Evolutionary conservation across 1,140 invertebrate species (phyloP).

Genomic region (Drosophila pallidifrons): DNA sequence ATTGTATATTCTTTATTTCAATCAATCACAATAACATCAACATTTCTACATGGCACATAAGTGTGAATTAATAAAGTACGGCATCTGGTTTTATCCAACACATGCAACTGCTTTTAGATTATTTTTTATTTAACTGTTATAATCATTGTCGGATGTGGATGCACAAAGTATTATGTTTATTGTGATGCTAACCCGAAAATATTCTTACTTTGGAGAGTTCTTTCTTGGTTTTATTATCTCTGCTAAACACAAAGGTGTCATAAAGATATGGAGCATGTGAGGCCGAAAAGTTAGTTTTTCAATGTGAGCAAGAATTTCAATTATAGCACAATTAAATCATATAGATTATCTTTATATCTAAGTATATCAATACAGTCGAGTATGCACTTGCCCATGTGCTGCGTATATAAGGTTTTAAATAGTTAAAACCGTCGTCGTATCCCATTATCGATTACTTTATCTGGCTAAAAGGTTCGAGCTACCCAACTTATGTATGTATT

Average conservation of each 20-base stretch:
- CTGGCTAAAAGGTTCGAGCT: constrained; percentile 37
- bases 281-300: constrained; percentile 8
- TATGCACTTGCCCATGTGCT: constrained; percentile 3
- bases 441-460: constrained; percentile 70
- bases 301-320: constrained; percentile 26
- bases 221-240: constrained; percentile 26
- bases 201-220: neutral
- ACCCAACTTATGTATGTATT: neutral
- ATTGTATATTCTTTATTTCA: too few relatives aligned
- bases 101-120: too few relatives aligned
- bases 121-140: too few relatives aligned
- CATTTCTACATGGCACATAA: too few relatives aligned
- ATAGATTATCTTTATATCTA: constrained; percentile 32
- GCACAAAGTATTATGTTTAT: too few relatives aligned
- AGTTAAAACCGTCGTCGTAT: constrained; percentile 41
- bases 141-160: too few relatives aligned
- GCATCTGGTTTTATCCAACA: too few relatives aligned
- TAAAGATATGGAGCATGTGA: constrained; percentile 21
- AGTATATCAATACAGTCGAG: constrained; percentile 4
- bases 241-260: neutral
- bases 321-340: constrained; percentile 41
- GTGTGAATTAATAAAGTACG: constrained; percentile 1
- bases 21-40: too few relatives aligned
- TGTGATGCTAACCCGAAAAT: neutral
- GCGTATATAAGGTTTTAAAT: constrained; percentile 7